A percentile compares a stretch with the other conserved stretches of the same genome.
These are phyloP conservation scores for Muscicapa comitata DNA, from an alignment of 2,797 vertebrate species.

Conservation along the genomic window DNA sequence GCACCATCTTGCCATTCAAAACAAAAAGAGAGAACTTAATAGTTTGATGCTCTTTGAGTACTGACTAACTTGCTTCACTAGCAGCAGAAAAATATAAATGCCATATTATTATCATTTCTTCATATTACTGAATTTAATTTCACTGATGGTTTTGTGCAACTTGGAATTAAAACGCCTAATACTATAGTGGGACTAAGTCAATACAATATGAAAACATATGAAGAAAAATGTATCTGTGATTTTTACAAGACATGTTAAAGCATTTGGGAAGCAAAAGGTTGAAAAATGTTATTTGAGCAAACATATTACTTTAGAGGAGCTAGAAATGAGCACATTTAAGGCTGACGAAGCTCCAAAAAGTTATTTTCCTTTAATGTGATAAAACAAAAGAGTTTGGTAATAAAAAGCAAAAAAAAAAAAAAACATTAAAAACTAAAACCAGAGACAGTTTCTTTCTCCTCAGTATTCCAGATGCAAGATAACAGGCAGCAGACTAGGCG, in stretches of 20 bases:
- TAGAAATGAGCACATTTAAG: neutral
- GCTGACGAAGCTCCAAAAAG: neutral
- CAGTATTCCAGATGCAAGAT: too few species aligned
- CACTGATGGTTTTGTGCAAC: neutral
- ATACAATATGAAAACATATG: neutral
- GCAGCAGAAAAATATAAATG: neutral
- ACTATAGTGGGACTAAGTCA: neutral
- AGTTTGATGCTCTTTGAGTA: neutral
- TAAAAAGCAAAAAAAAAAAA: neutral
- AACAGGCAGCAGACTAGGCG: rapidly evolving
- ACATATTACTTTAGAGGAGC: neutral
- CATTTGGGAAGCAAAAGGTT: neutral
- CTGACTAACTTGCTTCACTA: neutral
- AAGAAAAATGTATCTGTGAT: neutral
- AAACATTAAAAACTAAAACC: neutral
- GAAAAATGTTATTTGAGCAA: neutral
- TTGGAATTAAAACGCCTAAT: neutral
- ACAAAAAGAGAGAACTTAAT: neutral
- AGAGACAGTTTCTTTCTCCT: too few species aligned
- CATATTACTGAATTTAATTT: neutral
- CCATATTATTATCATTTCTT: neutral
- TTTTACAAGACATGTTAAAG: neutral
- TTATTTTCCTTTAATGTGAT: neutral
- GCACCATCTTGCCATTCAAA: neutral
- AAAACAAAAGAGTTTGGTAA: neutral